Evolutionary conservation across 37 sponge, comb jelly and placozoan genomes (phyloP).

Genomic region (Halichondria panicea): DNA sequence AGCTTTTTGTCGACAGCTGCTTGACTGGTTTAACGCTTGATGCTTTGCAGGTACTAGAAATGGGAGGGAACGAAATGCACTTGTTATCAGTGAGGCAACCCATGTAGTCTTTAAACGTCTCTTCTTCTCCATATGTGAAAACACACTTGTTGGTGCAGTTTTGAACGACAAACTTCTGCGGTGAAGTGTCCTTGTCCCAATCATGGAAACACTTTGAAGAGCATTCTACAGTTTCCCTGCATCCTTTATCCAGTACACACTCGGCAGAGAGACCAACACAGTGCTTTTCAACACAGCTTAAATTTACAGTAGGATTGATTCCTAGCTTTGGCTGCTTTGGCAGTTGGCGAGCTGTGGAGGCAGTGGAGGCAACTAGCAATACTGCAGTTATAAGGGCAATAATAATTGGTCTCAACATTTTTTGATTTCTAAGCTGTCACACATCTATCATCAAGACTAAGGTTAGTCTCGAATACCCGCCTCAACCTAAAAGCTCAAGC

Average conservation of each 20-base stretch:
- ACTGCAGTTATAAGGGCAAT: too few relatives aligned
- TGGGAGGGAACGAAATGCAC: conserved; percentile 10
- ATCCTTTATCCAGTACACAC: background rate
- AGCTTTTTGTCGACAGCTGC: conserved; percentile 10
- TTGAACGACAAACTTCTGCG: conserved; percentile 10
- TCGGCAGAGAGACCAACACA: background rate
- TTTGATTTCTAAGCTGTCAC: too few relatives aligned
- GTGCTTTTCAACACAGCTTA: conserved; percentile 1
- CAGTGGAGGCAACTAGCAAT: too few relatives aligned
- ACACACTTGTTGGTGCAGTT: conserved; percentile 15
- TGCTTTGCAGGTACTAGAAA: conserved; percentile 4
- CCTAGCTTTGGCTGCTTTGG: too few relatives aligned
- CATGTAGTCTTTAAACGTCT: background rate
- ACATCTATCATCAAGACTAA: too few relatives aligned
- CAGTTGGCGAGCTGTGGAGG: too few relatives aligned
- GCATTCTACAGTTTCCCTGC: background rate
- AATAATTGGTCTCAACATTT: too few relatives aligned
- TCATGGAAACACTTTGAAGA: background rate
- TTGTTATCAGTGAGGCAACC: background rate
- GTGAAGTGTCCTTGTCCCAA: conserved; percentile 15
- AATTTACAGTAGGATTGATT: too few relatives aligned
- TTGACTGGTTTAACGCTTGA: background rate
- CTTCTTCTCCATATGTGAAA: background rate
- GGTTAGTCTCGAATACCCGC: too few relatives aligned
- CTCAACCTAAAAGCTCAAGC: too few relatives aligned